Conservation (phyloP, 2,888 invertebrate genomes). For the Drosophila testacea region DNA sequence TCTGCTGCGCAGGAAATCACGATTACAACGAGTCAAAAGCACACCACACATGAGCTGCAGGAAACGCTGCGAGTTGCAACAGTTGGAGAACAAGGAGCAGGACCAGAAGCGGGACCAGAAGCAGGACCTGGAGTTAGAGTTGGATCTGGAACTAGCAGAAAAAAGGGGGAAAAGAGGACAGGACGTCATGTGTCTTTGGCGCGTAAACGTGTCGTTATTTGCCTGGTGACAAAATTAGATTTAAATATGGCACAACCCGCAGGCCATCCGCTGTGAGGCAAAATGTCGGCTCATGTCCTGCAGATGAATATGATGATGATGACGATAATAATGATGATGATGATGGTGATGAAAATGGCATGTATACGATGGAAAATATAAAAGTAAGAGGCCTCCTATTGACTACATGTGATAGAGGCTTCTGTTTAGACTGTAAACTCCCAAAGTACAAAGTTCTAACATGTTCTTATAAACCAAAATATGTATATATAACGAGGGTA, state of each 20-base stretch:
- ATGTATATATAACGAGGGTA: no score
- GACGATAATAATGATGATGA: conserved; percentile 33
- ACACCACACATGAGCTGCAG: conserved; percentile 29
- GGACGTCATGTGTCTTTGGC: conserved; percentile 50
- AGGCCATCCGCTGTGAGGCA: conserved; percentile 45
- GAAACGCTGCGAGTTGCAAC: conserved; percentile 14
- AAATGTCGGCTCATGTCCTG: conserved; percentile 76
- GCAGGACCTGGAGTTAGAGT: no score
- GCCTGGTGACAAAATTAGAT: conserved; percentile 77
- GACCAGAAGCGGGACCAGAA: not conserved
- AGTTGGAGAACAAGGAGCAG: conserved; percentile 3
- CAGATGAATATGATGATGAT: conserved; percentile 38
- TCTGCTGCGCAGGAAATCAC: conserved; percentile 76
- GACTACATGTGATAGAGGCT: not conserved
- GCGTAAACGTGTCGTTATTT: conserved; percentile 67
- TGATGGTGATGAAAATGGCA: conserved; percentile 23
- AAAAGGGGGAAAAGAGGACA: not conserved
- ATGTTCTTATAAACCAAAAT: no score
- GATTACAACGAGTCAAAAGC: conserved; percentile 73
- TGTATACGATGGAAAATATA: no score
- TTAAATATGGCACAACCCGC: conserved; percentile 74
- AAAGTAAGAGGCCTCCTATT: not conserved
- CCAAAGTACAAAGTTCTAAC: no score
- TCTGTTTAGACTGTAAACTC: no score
- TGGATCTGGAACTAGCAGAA: no score